Evolutionary conservation across 2,888 invertebrate genomes (phyloP).

Genomic region (Omphaloscelis lunosa): DNA sequence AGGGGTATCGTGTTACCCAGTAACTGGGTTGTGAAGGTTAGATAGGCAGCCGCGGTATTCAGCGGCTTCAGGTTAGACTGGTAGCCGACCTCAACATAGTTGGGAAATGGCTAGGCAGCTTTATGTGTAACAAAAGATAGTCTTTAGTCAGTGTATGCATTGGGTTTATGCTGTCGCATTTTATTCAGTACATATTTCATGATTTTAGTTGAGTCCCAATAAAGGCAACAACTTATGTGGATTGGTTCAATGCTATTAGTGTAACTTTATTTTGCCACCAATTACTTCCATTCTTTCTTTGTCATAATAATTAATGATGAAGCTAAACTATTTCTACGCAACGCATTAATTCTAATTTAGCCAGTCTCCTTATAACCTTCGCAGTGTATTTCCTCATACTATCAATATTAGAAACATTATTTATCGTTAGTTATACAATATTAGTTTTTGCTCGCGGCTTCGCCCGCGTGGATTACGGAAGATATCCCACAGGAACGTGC

Average conservation of each 20-base stretch:
- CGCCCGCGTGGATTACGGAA: too few relatives aligned
- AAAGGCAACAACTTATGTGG: too few relatives aligned
- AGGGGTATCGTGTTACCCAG: too few relatives aligned
- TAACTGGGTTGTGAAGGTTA: too few relatives aligned
- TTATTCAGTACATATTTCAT: too few relatives aligned
- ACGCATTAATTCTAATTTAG: constrained; percentile 44
- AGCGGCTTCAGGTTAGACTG: not conserved
- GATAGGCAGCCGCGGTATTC: not conserved
- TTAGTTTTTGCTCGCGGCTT: too few relatives aligned
- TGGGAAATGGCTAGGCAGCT: not conserved
- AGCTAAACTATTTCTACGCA: constrained; percentile 2
- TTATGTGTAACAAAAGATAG: too few relatives aligned
- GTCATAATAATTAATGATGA: constrained; percentile 25
- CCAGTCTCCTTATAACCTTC: not conserved
- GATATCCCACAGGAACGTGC: too few relatives aligned
- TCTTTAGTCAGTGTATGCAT: too few relatives aligned
- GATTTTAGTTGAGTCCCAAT: too few relatives aligned
- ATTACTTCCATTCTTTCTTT: constrained; percentile 16
- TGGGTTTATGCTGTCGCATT: too few relatives aligned
- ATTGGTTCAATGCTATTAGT: not conserved
- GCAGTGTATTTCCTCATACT: constrained; percentile 16
- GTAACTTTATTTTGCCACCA: not conserved
- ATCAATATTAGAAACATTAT: constrained; percentile 20
- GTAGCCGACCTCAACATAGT: not conserved
- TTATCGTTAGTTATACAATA: constrained; percentile 21